Evolutionary conservation across 2,888 invertebrate genomes (phyloP), one percentile per base, ranked within the genome.

Genomic region (Drosophila merina): DNA sequence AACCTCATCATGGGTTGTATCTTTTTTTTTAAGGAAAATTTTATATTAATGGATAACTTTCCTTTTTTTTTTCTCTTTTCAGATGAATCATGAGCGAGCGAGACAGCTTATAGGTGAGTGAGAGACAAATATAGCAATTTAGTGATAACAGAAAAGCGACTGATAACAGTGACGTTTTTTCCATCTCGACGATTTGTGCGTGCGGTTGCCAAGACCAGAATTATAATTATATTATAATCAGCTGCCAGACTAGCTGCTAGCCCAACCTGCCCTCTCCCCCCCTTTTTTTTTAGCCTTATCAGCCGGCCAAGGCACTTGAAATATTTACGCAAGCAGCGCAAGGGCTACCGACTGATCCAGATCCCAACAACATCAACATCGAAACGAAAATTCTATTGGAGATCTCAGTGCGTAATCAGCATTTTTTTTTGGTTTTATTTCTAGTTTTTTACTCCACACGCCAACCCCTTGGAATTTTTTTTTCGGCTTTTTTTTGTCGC

Each of bases 191-290:
- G 14, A 30, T 30, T 64, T 52, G 67, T 55, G 52, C 54, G 47
- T 54, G 31, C 50, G 52, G 68, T 69, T 70, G 69, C 69, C 69
- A 70, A 70, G 69, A 70, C 59, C 44, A 55, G 8, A 25, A 70
- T 59, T 59, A 70, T 70, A 70, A 70, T 68, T 69, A 69, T 70
- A 70, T 69, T 59, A 70, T 67, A 68, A 49, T 68, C 67, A 57
- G 67, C 67, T 33, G 52, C 63, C 55, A 31, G 42, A 12, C 42
- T 4, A n/a, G 36, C 36, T 36, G n/a, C 33, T 33, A 33, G 10
- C 33, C 8, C 9, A 9, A 33, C 33, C 9, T 8, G 9, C 33
- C 33, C 9, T 9, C 9, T 3, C 33, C 33, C 36, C 33, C 30
- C 10, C 9, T 14, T 14, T 8, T 30, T 48, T 48, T 48, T 28